Evolutionary conservation across 2,888 invertebrate species (phyloP), one percentile per base, ranked within the genome.

Genomic region (Bembecia ichneumoniformis): DNA sequence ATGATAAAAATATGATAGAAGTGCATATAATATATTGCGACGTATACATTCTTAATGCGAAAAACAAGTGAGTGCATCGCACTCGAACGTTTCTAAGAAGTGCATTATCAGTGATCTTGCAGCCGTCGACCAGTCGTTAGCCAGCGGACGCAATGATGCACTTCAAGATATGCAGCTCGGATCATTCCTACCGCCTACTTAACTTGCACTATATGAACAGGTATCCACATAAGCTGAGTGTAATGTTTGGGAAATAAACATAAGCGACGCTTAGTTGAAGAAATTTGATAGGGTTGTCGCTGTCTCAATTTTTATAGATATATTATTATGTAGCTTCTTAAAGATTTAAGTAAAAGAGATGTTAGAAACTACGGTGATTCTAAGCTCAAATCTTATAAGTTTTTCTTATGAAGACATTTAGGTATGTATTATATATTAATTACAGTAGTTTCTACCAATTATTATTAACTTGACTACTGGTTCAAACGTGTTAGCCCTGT

Each of bases 91-190:
- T 86, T 83, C 86, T 71, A 49, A 76, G 84, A 84, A 84, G 56
- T 68, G 72, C 74, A 77, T 60, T 77, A 82, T 82, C 86, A 72
- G 64, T 52, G 62, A 84, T 82, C 83, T 80, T 46, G 54, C 63
- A 62, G 63, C 57, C 68, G 59, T 61, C 61, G 58, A 44, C 10
- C 61, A 64, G 74, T 70, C 70, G 67, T 79, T 71, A 75, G 67
- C 56, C 61, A 57, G 56, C 68, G 71, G 69, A 81, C 48, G 51
- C 51, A 46, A 46, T 34, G 47, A 49, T 80, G 77, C 70, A 71
- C 74, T 74, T 65, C 59, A 62, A 68, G 83, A 82, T 79, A 77
- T 63, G 58, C 51, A 52, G 54, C 55, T 15, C 11, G 15, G 15
- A 51, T 53, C 52, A 49, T 51, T 58, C 55, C 51, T 50, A 49